Evolutionary conservation across 2,797 vertebrate species (phyloP).

Genomic region (Psittacula derbiana): DNA sequence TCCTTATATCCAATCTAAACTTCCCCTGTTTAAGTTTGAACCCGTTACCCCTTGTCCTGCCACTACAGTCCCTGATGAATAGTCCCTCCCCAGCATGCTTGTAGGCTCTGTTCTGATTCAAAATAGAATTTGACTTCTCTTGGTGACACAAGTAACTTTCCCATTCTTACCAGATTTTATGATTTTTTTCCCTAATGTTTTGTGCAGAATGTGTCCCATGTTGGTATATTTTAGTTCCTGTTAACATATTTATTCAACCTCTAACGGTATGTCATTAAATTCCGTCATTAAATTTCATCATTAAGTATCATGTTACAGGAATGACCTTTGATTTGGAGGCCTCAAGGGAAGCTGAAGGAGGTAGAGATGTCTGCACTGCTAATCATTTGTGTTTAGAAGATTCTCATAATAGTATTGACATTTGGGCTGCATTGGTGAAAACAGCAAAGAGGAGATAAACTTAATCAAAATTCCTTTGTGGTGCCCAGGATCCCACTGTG

Average conservation of each 20-base stretch:
- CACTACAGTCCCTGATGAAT: too few species aligned
- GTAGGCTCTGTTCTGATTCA: not conserved
- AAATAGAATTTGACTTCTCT: not conserved
- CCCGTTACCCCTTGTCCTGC: too few species aligned
- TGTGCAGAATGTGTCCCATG: not conserved
- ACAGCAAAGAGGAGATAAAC: slow-evolving; percentile 51
- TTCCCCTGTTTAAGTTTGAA: too few species aligned
- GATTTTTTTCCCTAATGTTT: not conserved
- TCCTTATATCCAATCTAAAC: too few species aligned
- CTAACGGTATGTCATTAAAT: not conserved
- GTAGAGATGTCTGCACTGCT: not conserved
- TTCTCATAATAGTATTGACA: slow-evolving; percentile 47
- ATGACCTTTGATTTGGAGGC: slow-evolving; percentile 33
- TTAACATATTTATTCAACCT: not conserved
- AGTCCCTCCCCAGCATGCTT: too few species aligned
- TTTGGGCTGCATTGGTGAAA: slow-evolving; percentile 31
- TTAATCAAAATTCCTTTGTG: slow-evolving; percentile 35
- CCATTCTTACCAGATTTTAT: not conserved
- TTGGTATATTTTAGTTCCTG: not conserved
- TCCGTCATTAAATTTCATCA: not conserved
- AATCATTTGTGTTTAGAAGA: not conserved
- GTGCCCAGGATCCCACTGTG: not conserved
- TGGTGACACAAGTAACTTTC: not conserved
- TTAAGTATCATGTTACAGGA: not conserved
- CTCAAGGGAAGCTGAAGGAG: not conserved